Percentiles rank a stretch among this genome's conserved stretches.
These are phyloP conservation scores for Osmerus eperlanus DNA, from an alignment of 2,113 vertebrate species.

Conservation along the genomic window DNA sequence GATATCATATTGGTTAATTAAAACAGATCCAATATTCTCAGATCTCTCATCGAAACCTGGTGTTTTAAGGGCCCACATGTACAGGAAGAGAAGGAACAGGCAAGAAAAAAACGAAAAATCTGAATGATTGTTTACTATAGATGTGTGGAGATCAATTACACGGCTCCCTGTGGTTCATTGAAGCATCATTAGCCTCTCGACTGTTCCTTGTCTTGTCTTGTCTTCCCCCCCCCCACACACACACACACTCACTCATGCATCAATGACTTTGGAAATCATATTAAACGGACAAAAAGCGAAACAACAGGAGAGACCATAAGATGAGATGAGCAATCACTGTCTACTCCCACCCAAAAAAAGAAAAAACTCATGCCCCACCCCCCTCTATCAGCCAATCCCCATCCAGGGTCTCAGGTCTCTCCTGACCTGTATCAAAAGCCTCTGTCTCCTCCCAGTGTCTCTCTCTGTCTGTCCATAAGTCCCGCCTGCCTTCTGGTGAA, in stretches of 20 bases:
- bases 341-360: conserved; percentile 21
- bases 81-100: conserved; percentile 20
- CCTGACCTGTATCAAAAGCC: conserved; percentile 69
- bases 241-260: conserved; percentile 33
- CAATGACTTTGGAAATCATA: conserved; percentile 36
- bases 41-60: too few species aligned
- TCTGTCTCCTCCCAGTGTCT: conserved; percentile 79
- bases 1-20: too few species aligned
- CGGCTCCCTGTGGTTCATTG: too few species aligned
- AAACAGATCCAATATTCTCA: too few species aligned
- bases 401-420: conserved; percentile 6
- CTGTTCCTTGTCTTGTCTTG: conserved; percentile 15
- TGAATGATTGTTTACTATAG: too few species aligned
- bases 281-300: conserved; percentile 23
- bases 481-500: conserved; percentile 78
- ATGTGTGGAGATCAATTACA: too few species aligned
- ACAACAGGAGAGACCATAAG: conserved; percentile 44
- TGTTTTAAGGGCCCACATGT: too few species aligned
- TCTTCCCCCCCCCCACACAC: conserved; percentile 11
- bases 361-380: conserved; percentile 48
- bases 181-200: too few species aligned
- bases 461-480: conserved; percentile 80
- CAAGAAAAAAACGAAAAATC: conserved; percentile 27
- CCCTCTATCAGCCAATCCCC: conserved; percentile 47
- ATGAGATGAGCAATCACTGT: conserved; percentile 60